Conservation (phyloP, 2,113 vertebrate genomes). For the Hippocampus zosterae region DNA sequence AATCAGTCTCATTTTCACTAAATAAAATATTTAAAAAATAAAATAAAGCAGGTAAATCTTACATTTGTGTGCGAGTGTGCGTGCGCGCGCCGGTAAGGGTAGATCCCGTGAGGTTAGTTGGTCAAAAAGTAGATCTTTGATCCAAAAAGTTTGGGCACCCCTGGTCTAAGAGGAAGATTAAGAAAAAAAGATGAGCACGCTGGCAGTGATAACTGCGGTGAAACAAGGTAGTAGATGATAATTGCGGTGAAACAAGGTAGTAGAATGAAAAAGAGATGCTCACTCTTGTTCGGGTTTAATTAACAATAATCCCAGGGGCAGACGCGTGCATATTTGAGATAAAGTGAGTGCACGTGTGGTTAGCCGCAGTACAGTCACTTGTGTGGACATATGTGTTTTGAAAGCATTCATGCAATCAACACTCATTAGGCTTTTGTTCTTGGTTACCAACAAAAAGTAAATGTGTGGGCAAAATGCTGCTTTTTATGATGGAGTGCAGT, state of each 20-base stretch:
- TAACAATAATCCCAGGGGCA: constrained; percentile 30
- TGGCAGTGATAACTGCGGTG: constrained; percentile 14
- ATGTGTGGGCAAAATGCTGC: constrained; percentile 2
- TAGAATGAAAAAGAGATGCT: not conserved
- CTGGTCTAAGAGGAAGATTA: constrained; percentile 16
- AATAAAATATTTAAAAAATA: too few relatives aligned
- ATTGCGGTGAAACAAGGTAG: not conserved
- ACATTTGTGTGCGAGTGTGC: too few relatives aligned
- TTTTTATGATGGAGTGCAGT: not conserved
- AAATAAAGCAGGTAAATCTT: too few relatives aligned
- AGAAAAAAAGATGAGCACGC: constrained; percentile 6
- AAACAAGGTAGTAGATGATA: constrained; percentile 6
- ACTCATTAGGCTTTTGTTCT: not conserved
- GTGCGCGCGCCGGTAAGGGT: too few relatives aligned
- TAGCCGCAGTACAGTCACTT: not conserved
- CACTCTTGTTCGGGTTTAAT: constrained; percentile 43
- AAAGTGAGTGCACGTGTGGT: not conserved
- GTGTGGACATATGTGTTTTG: constrained; percentile 19
- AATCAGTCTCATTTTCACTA: too few relatives aligned
- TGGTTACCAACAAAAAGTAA: not conserved
- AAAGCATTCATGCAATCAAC: constrained; percentile 2
- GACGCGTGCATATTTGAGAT: constrained; percentile 1
- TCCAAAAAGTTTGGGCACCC: too few relatives aligned
- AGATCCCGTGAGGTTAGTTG: too few relatives aligned
- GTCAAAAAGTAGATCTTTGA: too few relatives aligned